phyloP scores from a whole-genome alignment of 1,140 invertebrate genomes.

The Drosophila prosaltans region DNA sequence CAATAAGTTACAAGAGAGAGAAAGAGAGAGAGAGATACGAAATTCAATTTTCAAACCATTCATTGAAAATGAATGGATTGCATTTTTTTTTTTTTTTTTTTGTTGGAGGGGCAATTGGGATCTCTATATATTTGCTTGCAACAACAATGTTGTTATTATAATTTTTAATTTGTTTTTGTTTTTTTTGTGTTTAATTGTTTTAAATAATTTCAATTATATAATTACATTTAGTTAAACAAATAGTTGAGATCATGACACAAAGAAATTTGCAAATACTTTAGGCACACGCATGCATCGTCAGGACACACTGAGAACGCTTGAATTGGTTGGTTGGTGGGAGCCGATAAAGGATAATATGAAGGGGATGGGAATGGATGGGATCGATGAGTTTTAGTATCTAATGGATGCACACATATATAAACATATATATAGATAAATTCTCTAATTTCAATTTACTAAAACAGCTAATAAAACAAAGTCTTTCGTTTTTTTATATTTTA shows the following conservation, averaged over 20 bases:
- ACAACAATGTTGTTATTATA: slow-evolving; percentile 23
- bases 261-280: slow-evolving; percentile 75
- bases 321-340: slow-evolving; percentile 45
- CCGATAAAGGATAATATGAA: neutral
- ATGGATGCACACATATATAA: slow-evolving; percentile 49
- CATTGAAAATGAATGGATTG: neutral
- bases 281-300: slow-evolving; percentile 67
- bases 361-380: slow-evolving; percentile 35
- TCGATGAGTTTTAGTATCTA: slow-evolving; percentile 29
- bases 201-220: slow-evolving; percentile 74
- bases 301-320: slow-evolving; percentile 77
- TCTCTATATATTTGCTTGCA: slow-evolving; percentile 22
- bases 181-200: slow-evolving; percentile 20
- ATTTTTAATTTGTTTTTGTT: slow-evolving; percentile 3
- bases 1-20: slow-evolving; percentile 14
- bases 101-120: slow-evolving; percentile 5
- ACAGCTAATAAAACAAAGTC: slow-evolving; percentile 31
- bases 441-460: slow-evolving; percentile 63
- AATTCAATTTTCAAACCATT: neutral
- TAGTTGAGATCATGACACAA: slow-evolving; percentile 74
- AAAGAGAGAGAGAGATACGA: slow-evolving; percentile 12
- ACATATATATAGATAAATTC: slow-evolving; percentile 26
- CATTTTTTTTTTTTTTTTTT: neutral
- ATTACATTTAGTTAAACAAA: slow-evolving; percentile 69
- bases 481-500: slow-evolving; percentile 48